These are phyloP conservation scores for Drosophila nasuta DNA, from an alignment of 1,140 invertebrate species.

Conservation along the genomic window DNA sequence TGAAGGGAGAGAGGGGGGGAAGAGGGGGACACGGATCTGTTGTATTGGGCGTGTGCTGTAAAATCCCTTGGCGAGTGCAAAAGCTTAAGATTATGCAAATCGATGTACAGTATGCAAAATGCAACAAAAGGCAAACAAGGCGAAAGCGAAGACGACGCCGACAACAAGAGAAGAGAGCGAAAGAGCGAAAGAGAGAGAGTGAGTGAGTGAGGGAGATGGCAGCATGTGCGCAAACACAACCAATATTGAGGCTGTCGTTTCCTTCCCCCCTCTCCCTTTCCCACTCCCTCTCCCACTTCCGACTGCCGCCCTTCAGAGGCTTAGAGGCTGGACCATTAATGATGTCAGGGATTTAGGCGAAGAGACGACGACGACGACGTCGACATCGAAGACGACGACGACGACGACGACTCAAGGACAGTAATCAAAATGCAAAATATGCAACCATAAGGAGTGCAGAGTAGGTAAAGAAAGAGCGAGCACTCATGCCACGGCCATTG, in stretches of 20 bases:
- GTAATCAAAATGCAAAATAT: constrained; percentile 57
- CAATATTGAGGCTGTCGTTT: constrained; percentile 19
- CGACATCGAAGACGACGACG: too few relatives aligned
- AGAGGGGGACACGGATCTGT: neutral
- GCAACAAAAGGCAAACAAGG: constrained; percentile 66
- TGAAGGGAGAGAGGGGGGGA: neutral
- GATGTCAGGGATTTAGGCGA: constrained; percentile 64
- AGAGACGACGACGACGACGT: neutral
- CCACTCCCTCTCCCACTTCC: too few relatives aligned
- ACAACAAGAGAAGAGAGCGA: constrained; percentile 1
- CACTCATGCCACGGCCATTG: constrained; percentile 23
- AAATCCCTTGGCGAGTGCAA: constrained; percentile 67
- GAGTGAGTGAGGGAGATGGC: neutral
- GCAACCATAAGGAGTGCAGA: constrained; percentile 9
- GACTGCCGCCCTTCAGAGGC: neutral
- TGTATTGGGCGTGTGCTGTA: constrained; percentile 28
- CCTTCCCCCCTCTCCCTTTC: neutral
- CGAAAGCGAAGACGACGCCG: neutral
- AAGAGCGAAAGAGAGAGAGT: neutral
- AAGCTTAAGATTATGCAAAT: constrained; percentile 79
- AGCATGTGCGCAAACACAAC: constrained; percentile 27
- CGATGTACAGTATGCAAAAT: constrained; percentile 74
- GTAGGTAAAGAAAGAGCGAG: neutral
- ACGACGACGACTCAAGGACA: constrained; percentile 2
- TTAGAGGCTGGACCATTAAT: constrained; percentile 51